Base-by-base conservation (phyloP, 2,797 vertebrate species). In the Bovichtus variegatus region DNA sequence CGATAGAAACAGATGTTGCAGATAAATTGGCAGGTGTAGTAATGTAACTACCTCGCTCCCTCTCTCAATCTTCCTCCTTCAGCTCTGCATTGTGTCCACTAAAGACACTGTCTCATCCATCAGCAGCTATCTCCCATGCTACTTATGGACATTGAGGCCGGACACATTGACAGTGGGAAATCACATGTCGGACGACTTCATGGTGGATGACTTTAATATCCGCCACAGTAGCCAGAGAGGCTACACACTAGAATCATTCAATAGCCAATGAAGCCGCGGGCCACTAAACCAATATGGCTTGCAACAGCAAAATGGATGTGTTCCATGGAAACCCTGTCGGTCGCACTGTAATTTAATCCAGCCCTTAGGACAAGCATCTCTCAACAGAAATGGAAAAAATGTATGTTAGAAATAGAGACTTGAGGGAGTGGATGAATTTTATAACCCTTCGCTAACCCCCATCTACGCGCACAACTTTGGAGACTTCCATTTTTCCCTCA, bases 151-250 rank as follows among this genome's bases (percentile, higher is more conserved):
- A 69, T 85, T 75, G 82, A 55, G 66, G 76, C 63, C 40, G 80
- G 87, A 92, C 82, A 91, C 86, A 87, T 89, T 83, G 87, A 83
- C 62, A 70, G 74, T 71, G 85, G 90, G 89, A 92, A 93, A 90
- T 91, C 88, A 86, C 90, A 92, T 84, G 88, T 94, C 91, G 88
- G 83, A 89, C 54, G 76, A 88, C 82, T 90, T 94, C 89, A 92
- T 93, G 93, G 82, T 91, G 80, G 89, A 94, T 95, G 90, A 90
- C 92, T 94, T 94, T 95, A 93, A 95, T 94, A 93, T 94, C 92
- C 88, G 80, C 87, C 85, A 82, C 89, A 74, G 84, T 89, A 88
- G 89, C 89, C 86, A 91, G 88, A 78, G 74, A 93, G 84, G 87
- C 90, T 83, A 83, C 84, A 85, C 72, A 62, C 89, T 87, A 76